These are phyloP conservation scores for Poecile montanus DNA, from an alignment of 2,797 vertebrate genomes.

Conservation along the genomic window DNA sequence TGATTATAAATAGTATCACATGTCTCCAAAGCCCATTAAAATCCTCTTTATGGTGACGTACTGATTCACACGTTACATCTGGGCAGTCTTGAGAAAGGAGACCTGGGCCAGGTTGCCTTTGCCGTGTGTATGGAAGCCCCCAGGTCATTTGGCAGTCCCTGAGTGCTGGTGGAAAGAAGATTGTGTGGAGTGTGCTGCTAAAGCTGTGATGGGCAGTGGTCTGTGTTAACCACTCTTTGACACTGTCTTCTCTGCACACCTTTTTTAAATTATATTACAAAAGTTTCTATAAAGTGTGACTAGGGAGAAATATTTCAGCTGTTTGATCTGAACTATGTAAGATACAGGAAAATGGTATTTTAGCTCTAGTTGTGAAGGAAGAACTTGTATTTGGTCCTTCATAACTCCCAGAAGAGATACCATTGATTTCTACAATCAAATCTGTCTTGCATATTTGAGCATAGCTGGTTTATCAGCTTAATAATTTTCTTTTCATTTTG, in stretches of 20 bases:
- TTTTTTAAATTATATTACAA: neutral
- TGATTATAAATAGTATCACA: slow-evolving; percentile 73
- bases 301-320: neutral
- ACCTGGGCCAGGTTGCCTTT: neutral
- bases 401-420: neutral
- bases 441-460: neutral
- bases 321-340: neutral
- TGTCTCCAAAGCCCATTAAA: slow-evolving; percentile 73
- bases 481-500: neutral
- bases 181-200: neutral
- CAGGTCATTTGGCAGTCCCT: neutral
- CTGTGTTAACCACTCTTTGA: neutral
- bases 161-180: neutral
- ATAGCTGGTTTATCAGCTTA: neutral
- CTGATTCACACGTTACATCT: neutral
- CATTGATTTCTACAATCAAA: neutral
- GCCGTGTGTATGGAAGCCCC: accelerated
- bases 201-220: neutral
- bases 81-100: neutral
- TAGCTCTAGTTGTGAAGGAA: neutral
- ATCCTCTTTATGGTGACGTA: slow-evolving; percentile 55
- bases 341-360: neutral
- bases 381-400: neutral
- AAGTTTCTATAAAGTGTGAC: neutral
- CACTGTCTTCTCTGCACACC: neutral